These are phyloP conservation scores for Rhinoraja longicauda DNA, from an alignment of 2,797 vertebrate genomes.

Conservation along the genomic window DNA sequence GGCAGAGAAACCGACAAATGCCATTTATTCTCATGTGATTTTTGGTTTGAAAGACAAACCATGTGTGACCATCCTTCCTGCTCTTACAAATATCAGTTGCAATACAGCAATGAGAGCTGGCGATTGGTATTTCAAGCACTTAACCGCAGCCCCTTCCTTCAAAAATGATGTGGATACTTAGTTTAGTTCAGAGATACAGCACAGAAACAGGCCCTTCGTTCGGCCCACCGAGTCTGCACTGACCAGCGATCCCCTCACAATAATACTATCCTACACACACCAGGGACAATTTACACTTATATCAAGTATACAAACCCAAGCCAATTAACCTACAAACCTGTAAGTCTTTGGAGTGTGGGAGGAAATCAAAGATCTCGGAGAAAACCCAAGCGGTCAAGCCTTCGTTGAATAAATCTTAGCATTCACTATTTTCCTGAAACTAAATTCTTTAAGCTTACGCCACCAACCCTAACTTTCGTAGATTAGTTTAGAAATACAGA, in stretches of 20 bases:
- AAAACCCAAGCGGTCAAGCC: too few species aligned
- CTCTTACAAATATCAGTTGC: not conserved
- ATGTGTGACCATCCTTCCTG: not conserved
- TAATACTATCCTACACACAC: too few species aligned
- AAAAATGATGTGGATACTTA: not conserved
- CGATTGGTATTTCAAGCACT: not conserved
- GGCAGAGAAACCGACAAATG: conserved; percentile 22
- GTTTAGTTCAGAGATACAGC: too few species aligned
- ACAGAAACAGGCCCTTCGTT: too few species aligned
- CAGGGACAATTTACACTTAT: too few species aligned
- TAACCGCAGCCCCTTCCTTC: not conserved
- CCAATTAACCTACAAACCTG: too few species aligned
- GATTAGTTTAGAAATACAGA: too few species aligned
- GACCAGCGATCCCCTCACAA: too few species aligned
- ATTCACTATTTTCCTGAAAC: not conserved
- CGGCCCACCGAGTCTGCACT: too few species aligned
- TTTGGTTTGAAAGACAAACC: not conserved
- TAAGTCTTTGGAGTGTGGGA: too few species aligned
- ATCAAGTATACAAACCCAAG: too few species aligned
- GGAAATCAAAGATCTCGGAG: too few species aligned
- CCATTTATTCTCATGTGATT: not conserved
- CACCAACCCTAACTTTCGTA: not conserved
- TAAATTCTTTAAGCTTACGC: not conserved
- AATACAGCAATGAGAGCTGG: not conserved
- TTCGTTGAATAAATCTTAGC: not conserved